Conservation (phyloP, 2,113 vertebrate species). For the Oryzias javanicus region DNA sequence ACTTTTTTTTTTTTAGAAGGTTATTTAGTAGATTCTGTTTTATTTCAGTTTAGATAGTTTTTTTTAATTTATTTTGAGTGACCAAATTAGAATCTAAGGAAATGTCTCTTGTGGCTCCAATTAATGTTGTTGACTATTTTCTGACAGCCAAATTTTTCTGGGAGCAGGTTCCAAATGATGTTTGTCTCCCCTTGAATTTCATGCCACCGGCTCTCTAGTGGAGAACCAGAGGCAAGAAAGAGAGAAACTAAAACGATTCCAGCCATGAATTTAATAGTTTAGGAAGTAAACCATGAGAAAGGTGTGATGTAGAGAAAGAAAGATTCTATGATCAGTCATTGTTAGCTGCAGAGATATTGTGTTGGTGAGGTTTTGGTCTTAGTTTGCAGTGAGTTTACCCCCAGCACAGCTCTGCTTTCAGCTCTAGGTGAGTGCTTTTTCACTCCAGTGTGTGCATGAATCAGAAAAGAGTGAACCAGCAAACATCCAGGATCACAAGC, state of each 20-base stretch:
- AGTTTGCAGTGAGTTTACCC: slow-evolving; percentile 70
- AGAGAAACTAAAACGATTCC: too few relatives aligned
- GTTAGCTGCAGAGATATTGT: slow-evolving; percentile 55
- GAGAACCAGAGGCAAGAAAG: slow-evolving; percentile 1
- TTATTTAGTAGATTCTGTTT: slow-evolving; percentile 8
- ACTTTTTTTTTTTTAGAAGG: slow-evolving; percentile 4
- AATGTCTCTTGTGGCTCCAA: not conserved
- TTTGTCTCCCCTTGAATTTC: not conserved
- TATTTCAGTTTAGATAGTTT: not conserved
- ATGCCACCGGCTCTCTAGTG: not conserved
- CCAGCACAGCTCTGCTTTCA: slow-evolving; percentile 61
- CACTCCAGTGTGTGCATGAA: slow-evolving; percentile 43
- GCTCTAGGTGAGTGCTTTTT: slow-evolving; percentile 67
- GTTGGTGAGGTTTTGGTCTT: slow-evolving; percentile 66
- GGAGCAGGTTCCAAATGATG: not conserved
- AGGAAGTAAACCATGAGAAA: too few relatives aligned
- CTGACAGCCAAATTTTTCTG: not conserved
- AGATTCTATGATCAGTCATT: slow-evolving; percentile 44
- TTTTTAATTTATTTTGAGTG: not conserved
- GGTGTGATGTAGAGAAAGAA: slow-evolving; percentile 32
- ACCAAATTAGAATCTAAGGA: not conserved
- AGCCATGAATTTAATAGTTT: not conserved
- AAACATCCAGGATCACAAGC: slow-evolving; percentile 43
- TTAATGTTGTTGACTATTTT: slow-evolving; percentile 3
- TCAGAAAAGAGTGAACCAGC: slow-evolving; percentile 25